These are phyloP conservation scores for Oscheius sp. DNA, from an alignment of 2,888 invertebrate genomes.

Conservation along the genomic window DNA sequence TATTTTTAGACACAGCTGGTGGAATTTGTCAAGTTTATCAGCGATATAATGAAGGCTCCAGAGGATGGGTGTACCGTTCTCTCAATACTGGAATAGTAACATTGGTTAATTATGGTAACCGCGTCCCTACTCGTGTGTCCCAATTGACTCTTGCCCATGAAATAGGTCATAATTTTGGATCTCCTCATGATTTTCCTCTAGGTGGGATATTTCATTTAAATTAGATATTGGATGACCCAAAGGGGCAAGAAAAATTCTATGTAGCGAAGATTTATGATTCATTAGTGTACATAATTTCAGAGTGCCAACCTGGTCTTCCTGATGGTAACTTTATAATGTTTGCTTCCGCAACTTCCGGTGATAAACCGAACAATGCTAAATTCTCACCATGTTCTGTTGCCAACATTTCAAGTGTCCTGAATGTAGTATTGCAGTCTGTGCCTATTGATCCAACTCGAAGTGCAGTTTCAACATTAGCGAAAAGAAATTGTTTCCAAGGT, in stretches of 20 bases:
- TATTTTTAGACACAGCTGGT: slow-evolving; percentile 86
- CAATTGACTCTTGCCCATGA: slow-evolving; percentile 97
- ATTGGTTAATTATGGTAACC: slow-evolving; percentile 92
- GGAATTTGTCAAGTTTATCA: slow-evolving; percentile 97
- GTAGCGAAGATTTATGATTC: slow-evolving; percentile 76
- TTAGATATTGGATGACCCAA: no score
- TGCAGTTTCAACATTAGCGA: slow-evolving; percentile 78
- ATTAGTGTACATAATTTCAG: slow-evolving; percentile 32
- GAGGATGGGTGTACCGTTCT: slow-evolving; percentile 91
- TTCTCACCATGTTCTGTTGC: slow-evolving; percentile 77
- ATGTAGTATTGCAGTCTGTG: slow-evolving; percentile 64
- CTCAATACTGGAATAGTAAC: slow-evolving; percentile 99
- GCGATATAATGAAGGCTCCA: slow-evolving; percentile 90
- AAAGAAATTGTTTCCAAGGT: slow-evolving; percentile 90
- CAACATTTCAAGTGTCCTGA: slow-evolving; percentile 68
- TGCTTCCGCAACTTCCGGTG: slow-evolving; percentile 93
- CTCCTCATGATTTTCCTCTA: slow-evolving; percentile 78
- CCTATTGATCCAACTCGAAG: slow-evolving; percentile 67
- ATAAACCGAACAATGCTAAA: slow-evolving; percentile 95
- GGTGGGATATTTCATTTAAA: slow-evolving; percentile 43
- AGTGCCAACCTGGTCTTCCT: slow-evolving; percentile 89
- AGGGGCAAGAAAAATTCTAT: neutral
- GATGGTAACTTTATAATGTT: slow-evolving; percentile 99
- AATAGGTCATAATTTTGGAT: slow-evolving; percentile 99
- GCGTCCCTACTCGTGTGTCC: slow-evolving; percentile 96